phyloP scores from a whole-genome alignment of 2,113 vertebrate species.

The Nothoprocta pentlandii region DNA sequence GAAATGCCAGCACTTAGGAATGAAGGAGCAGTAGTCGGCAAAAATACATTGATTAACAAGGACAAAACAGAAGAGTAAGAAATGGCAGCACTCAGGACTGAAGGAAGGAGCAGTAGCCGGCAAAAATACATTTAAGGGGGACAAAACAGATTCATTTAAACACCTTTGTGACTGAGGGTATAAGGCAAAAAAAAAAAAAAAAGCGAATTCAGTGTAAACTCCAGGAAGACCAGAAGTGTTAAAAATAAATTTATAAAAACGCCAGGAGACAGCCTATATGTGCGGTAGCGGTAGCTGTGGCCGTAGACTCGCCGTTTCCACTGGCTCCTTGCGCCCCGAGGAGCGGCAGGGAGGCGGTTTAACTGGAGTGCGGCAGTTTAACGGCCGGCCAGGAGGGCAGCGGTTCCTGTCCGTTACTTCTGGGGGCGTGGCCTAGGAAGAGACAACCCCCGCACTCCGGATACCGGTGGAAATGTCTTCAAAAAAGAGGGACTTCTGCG shows the following conservation, averaged over 20 bases:
- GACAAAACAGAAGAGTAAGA: not conserved
- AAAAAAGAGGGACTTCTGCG: not conserved
- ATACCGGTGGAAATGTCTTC: constrained; percentile 11
- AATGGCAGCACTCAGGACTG: not conserved
- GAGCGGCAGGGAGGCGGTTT: not conserved
- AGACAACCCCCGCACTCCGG: not conserved
- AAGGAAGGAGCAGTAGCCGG: not conserved
- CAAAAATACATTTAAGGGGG: not conserved
- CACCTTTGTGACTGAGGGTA: not conserved
- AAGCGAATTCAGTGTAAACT: not conserved
- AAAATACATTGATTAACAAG: not conserved
- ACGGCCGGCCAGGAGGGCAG: not conserved
- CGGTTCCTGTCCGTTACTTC: constrained; percentile 40
- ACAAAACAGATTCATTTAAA: not conserved
- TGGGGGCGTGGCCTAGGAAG: not conserved
- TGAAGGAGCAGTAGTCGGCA: not conserved
- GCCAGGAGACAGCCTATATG: not conserved
- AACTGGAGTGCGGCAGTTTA: not conserved
- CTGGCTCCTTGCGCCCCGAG: no score
- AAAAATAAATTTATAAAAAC: not conserved
- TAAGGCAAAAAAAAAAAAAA: not conserved
- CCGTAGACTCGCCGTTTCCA: not conserved
- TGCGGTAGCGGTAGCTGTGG: not conserved
- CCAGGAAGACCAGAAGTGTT: not conserved
- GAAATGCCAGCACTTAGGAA: not conserved